A percentile compares a stretch with the other conserved stretches of the same genome.
These are phyloP conservation scores for Etheostoma nigrum DNA, from an alignment of 2,797 vertebrate species.

Conservation along the genomic window DNA sequence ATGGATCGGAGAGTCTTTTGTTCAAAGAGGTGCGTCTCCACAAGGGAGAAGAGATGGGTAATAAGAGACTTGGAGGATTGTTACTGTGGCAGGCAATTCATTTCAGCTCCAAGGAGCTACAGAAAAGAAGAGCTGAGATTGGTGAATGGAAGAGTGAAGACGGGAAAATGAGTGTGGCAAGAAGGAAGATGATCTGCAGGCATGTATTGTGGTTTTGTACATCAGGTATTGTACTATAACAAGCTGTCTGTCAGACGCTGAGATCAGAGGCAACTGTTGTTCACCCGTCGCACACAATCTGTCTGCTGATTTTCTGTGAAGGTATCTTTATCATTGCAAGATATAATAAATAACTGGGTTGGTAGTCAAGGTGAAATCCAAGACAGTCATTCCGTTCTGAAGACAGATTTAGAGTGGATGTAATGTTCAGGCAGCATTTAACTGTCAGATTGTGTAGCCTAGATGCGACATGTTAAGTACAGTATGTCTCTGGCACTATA, in stretches of 20 bases:
- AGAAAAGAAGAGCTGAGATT: constrained; percentile 67
- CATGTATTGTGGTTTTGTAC: constrained; percentile 68
- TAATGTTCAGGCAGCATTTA: constrained; percentile 16
- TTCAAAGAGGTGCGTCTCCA: constrained; percentile 73
- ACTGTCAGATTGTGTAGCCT: constrained; percentile 11
- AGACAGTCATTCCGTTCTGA: constrained; percentile 17
- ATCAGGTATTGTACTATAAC: constrained; percentile 71
- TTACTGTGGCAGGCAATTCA: constrained; percentile 80
- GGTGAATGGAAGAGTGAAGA: constrained; percentile 70
- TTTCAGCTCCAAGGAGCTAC: constrained; percentile 68
- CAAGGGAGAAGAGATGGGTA: constrained; percentile 72
- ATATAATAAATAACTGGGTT: constrained; percentile 53
- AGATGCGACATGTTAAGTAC: constrained; percentile 1
- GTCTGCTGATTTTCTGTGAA: constrained; percentile 45
- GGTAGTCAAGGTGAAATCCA: constrained; percentile 43
- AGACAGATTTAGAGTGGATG: constrained; percentile 36
- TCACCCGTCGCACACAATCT: constrained; percentile 42
- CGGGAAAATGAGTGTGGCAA: constrained; percentile 56
- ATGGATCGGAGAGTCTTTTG: constrained; percentile 70
- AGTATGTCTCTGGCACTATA: background rate
- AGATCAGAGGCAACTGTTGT: constrained; percentile 69
- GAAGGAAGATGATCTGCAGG: constrained; percentile 62
- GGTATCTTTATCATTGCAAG: constrained; percentile 29
- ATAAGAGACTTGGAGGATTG: constrained; percentile 80
- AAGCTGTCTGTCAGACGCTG: constrained; percentile 69